These are phyloP conservation scores for Pycnonotus jocosus DNA, from an alignment of 2,113 vertebrate species.

Conservation along the genomic window DNA sequence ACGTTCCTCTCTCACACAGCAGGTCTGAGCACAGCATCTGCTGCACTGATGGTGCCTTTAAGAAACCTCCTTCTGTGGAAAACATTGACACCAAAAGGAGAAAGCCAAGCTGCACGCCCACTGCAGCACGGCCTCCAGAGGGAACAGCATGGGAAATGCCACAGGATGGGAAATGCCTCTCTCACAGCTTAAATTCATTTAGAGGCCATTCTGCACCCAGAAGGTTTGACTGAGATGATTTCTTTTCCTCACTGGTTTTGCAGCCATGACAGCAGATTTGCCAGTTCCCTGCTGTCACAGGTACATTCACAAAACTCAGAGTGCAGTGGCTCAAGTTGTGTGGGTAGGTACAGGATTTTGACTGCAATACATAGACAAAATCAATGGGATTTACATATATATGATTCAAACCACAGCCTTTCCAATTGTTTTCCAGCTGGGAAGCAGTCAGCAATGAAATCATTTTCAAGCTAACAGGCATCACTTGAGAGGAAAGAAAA, in stretches of 20 bases:
- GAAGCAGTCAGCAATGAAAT: neutral
- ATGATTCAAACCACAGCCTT: neutral
- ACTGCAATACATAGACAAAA: neutral
- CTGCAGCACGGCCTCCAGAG: neutral
- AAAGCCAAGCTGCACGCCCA: conserved; percentile 51
- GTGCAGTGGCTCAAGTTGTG: neutral
- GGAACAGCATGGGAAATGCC: conserved; percentile 5
- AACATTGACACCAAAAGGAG: conserved; percentile 45
- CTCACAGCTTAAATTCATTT: conserved; percentile 13
- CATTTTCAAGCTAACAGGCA: neutral
- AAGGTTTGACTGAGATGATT: conserved; percentile 4
- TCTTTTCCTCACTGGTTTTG: neutral
- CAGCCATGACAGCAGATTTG: neutral
- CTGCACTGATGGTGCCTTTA: conserved; percentile 8
- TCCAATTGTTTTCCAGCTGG: neutral
- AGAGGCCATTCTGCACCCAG: neutral
- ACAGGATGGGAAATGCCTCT: neutral
- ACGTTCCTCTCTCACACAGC: neutral
- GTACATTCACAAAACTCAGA: neutral
- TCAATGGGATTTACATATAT: neutral
- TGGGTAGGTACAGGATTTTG: neutral
- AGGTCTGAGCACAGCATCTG: conserved; percentile 20
- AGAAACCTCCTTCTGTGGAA: conserved; percentile 24
- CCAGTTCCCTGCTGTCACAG: neutral
- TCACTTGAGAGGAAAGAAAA: neutral